Base-by-base conservation (phyloP, 53 echinoderm and acorn worm genomes). In the Paracentrotus lividus region DNA sequence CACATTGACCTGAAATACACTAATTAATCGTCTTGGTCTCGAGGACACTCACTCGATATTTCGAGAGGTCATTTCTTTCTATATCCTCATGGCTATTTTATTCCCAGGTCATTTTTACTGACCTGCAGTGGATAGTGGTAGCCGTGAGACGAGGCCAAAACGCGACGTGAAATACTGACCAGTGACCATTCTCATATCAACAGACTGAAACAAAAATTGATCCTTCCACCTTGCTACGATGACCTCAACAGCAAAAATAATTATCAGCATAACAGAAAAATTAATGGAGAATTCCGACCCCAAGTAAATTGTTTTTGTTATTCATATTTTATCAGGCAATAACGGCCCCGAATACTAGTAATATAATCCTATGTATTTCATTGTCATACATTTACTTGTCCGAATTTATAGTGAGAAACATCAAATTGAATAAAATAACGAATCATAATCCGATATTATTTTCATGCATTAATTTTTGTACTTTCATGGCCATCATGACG, bases 1-100 rank as follows among this genome's bases (percentile, higher is more conserved):
- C 4, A 24, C 4, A 24, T 43, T 81, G 81, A 81, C 81, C 81
- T 42, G 81, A 42, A 81, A 10, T 45, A 8, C 81, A 81, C 81
- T 81, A 81, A 81, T 81, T 81, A 81, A 81, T 81, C 81, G 81
- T 31, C 81, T 21, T 43, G 81, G 81, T 43, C 81, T 43, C 52
- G 10, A 52, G 52, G 52, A 52, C 33, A 66, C 81, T 81, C 81
- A 3, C 76, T 75, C 36, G 36, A 42, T 75, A 13, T 75, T 34
- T 38, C 76, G 21, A 81, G 81, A 81, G 81, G 81, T 81, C 44
- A 43, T 47, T 81, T 81, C 43, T 32, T 0, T 31, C 1, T 31
- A 12, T 66, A 8, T 12, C 32, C 24, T 13, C 29, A 9, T 32
- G 12, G 29, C 31, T 32, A 3, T 66, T 24, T 66, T 24, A 29